Evolutionary conservation across 1,140 invertebrate genomes (phyloP).

Genomic region (Hypsibius dujardini): DNA sequence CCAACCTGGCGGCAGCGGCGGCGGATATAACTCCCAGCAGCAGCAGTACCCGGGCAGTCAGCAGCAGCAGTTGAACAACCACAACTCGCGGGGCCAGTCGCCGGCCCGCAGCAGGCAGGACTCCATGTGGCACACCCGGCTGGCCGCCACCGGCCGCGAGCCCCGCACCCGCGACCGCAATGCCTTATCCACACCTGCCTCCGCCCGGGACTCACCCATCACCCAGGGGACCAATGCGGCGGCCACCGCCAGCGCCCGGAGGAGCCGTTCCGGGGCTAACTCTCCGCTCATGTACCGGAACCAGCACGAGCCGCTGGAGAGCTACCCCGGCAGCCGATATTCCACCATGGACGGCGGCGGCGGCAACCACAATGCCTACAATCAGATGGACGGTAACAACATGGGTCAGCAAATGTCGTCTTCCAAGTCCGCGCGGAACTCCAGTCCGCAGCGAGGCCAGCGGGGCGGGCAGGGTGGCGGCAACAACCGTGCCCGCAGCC

Average conservation of each 20-base stretch:
- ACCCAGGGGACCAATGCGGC: not conserved
- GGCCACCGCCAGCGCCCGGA: not conserved
- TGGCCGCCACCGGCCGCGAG: not conserved
- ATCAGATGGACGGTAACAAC: not conserved
- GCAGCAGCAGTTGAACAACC: not conserved
- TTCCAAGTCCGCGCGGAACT: not conserved
- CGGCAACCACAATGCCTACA: not conserved
- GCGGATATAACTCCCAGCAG: not conserved
- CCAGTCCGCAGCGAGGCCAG: not conserved
- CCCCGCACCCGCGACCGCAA: not conserved
- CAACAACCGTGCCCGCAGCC: not conserved
- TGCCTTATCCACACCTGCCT: conserved; percentile 14
- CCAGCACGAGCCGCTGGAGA: conserved; percentile 7
- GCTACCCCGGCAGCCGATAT: conserved; percentile 5
- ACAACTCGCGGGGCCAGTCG: not conserved
- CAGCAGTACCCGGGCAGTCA: not conserved
- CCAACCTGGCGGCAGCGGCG: not conserved
- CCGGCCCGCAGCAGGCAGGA: not conserved
- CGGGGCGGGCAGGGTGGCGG: not conserved
- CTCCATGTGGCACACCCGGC: not conserved
- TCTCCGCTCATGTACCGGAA: conserved; percentile 6
- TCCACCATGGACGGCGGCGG: not conserved
- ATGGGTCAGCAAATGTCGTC: no score
- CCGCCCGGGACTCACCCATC: conserved; percentile 11
- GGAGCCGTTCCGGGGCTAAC: not conserved